Base-by-base conservation (phyloP, 2,797 vertebrate genomes). In the Typhlichthys subterraneus region DNA sequence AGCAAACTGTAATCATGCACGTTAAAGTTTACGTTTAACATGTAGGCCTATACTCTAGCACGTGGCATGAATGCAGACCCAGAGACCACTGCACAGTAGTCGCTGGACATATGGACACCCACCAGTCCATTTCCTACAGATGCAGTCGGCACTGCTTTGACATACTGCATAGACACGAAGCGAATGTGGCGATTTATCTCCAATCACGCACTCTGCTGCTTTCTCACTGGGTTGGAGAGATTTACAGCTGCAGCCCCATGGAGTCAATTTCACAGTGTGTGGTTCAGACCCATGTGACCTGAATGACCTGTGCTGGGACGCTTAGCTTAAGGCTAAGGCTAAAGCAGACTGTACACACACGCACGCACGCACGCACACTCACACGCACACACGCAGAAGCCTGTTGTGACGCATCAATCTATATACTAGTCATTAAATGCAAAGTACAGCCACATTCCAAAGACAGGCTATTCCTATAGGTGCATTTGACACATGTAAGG, bases 241-340 rank as follows among this genome's bases (percentile, higher is more conserved):
- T 80, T 89, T 83, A 86, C 67, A 67, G 83, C 81, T 59, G 72
- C 57, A 17, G 69, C 75, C 76, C 57, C 56, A 53, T 71, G 72
- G 76, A 85, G 86, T 83, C 75, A 79, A 79, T 88, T 89, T 89
- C 81, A 86, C 84, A 83, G 79, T 77, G 83, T 87, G 83, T 81
- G 86, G 83, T 81, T 83, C 67, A 70, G 29, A 38, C 79, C 87
- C 90, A 92, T 74, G 80, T 91, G 90, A 92, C 86, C 72, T 60
- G 66, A 65, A 69, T 62, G 88, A 85, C 82, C 80, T 86, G 81
- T 85, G 81, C 84, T 80, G 77, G 86, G 86, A 81, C 80, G 87
- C 88, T 89, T 85, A 88, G 67, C 45, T 47, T 33, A 69, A 59
- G 77, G 64, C 71, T 70, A 45, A 75, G 63, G 72, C 79, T 83